Evolutionary conservation across 2,888 invertebrate genomes (phyloP).

Genomic region (Parthenolecanium corni): DNA sequence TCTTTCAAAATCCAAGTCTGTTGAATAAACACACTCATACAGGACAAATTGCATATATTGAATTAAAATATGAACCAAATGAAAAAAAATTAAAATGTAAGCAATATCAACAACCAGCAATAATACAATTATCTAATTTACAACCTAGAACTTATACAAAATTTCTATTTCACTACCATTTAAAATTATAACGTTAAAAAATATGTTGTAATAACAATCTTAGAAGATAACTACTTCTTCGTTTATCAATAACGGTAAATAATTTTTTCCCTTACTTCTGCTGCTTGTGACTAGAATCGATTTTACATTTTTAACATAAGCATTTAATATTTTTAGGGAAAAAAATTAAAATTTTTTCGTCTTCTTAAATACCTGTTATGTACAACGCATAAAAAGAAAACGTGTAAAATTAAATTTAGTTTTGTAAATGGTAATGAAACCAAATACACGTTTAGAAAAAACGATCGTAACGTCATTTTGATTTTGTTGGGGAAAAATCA

Average conservation of each 20-base stretch:
- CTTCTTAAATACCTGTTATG: constrained; percentile 21
- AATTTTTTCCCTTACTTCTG: constrained; percentile 4
- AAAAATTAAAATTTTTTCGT: constrained; percentile 18
- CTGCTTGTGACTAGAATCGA: constrained; percentile 27
- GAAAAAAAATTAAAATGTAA: constrained; percentile 24
- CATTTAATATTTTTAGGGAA: constrained; percentile 13
- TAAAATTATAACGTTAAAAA: constrained; percentile 23
- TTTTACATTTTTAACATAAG: constrained; percentile 16
- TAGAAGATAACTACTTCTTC: constrained; percentile 19
- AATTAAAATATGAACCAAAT: constrained; percentile 29
- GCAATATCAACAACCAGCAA: constrained; percentile 29
- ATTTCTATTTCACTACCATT: constrained; percentile 19
- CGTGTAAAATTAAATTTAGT: background rate
- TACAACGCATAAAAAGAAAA: constrained; percentile 13
- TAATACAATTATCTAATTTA: constrained; percentile 28
- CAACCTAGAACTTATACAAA: constrained; percentile 27
- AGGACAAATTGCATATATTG: constrained; percentile 26
- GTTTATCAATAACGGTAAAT: too few species aligned
- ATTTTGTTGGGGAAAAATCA: background rate
- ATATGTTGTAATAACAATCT: constrained; percentile 20
- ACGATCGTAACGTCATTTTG: too few species aligned
- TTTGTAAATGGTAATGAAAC: background rate
- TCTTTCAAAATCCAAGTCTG: too few species aligned
- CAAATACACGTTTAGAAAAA: too few species aligned
- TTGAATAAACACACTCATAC: constrained; percentile 2